phyloP scores from a whole-genome alignment of 2,888 invertebrate species.

The Stramonita haemastoma region DNA sequence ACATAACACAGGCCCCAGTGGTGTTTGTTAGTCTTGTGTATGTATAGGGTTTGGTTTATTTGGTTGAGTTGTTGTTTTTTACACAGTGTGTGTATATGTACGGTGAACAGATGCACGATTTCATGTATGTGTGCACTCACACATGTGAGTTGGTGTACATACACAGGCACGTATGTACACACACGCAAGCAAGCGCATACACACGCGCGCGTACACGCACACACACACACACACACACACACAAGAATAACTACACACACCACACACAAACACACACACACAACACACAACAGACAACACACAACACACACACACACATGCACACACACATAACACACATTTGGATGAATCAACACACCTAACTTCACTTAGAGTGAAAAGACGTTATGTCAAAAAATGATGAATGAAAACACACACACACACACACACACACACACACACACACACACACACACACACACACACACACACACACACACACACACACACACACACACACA shows the following conservation, averaged over 20 bases:
- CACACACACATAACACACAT: not conserved
- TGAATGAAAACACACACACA: not conserved
- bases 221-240: not conserved
- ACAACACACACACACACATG: not conserved
- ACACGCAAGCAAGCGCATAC: not conserved
- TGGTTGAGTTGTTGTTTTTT: too few species aligned
- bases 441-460: not conserved
- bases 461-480: not conserved
- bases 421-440: not conserved
- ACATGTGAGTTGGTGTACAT: too few species aligned
- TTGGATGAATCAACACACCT: too few species aligned
- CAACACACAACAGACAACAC: not conserved
- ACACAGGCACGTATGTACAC: not conserved
- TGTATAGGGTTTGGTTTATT: not conserved
- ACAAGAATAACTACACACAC: not conserved
- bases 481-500: slow-evolving; percentile 17
- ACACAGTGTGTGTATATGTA: not conserved
- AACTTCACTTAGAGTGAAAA: too few species aligned
- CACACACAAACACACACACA: slow-evolving; percentile 1
- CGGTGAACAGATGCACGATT: too few species aligned
- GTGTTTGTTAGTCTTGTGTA: not conserved
- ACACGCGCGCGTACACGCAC: not conserved
- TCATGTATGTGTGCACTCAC: too few species aligned
- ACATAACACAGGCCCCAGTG: not conserved
- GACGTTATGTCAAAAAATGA: too few species aligned